Percentiles rank a stretch among this genome's conserved stretches.
phyloP scores from a whole-genome alignment of 1,140 invertebrate genomes.

The Venturia canescens region DNA sequence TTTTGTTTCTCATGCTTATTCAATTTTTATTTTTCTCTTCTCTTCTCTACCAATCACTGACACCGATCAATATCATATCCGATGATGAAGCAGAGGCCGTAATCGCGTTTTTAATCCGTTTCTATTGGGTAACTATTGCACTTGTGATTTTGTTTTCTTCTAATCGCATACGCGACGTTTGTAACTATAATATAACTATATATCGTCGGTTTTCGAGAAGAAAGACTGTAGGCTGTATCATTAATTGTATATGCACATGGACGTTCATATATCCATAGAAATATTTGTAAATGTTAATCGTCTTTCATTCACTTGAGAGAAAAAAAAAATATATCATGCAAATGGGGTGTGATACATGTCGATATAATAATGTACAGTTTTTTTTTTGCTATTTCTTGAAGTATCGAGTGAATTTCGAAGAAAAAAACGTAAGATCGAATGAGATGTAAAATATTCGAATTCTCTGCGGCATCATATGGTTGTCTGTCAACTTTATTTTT shows the following conservation, averaged over 20 bases:
- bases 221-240: constrained; percentile 62
- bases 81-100: constrained; percentile 37
- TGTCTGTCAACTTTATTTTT: background rate
- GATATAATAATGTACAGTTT: constrained; percentile 24
- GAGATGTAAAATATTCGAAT: background rate
- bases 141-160: constrained; percentile 72
- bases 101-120: constrained; percentile 58
- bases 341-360: constrained; percentile 12
- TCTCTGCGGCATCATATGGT: no score
- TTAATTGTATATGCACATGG: constrained; percentile 58
- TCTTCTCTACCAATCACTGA: background rate
- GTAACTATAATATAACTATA: constrained; percentile 55
- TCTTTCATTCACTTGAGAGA: constrained; percentile 24
- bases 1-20: background rate
- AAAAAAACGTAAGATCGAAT: background rate
- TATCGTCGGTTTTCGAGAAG: constrained; percentile 58
- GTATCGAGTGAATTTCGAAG: background rate
- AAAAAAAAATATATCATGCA: constrained; percentile 44
- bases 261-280: constrained; percentile 43
- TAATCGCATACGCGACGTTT: constrained; percentile 52
- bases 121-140: constrained; percentile 78
- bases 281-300: constrained; percentile 25
- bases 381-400: background rate
- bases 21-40: background rate
- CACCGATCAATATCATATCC: background rate